Base-by-base conservation (phyloP, 2,797 vertebrate genomes). In the Enteromius fasciolatus region DNA sequence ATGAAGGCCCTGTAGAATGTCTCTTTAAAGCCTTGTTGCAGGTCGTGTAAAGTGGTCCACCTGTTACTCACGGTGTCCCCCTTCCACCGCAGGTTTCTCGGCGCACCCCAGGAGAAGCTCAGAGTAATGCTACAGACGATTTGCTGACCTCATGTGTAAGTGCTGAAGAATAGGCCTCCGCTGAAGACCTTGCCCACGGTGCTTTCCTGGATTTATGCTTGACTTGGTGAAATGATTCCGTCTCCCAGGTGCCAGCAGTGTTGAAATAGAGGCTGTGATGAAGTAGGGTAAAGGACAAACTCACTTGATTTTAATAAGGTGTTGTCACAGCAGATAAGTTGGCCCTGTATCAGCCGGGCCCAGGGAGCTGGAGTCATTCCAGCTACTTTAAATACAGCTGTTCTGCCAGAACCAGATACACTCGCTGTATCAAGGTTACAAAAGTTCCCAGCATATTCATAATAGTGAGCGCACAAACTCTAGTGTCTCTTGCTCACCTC, bases 101-200 rank as follows among this genome's bases (percentile, higher is more conserved):
- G 69, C 50, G 23, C 46, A 10, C 90, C 83, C 83, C 87, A 82
- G 86, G 87, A 91, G 90, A 85, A 77, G 76, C 59, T 82, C 36
- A 50, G 81, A 88, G 90, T 92, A 92, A 93, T 93, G 92, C 92
- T 90, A 90, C 46, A 82, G 87, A 86, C 88, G 88, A 87, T 90
- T 87, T 92, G 92, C 92, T 94, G 93, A 94, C 92, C 93, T 89
- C 86, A 88, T 88, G 89, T 89, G 90, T 81, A 94, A 92, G 91
- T 91, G 86, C 90, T 93, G 92, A 94, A 90, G 90, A 93, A 93
- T 93, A 88, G 89, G 88, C 81, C 79, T 79, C 87, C 90, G 89
- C 91, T 92, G 90, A 93, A 93, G 92, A 93, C 93, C 93, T 95
- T 94, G 93, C 94, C 92, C 91, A 84, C 66, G 90, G 93, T 90